Base-by-base conservation (phyloP, 2,797 vertebrate species). In the Rhodeus uyekii region DNA sequence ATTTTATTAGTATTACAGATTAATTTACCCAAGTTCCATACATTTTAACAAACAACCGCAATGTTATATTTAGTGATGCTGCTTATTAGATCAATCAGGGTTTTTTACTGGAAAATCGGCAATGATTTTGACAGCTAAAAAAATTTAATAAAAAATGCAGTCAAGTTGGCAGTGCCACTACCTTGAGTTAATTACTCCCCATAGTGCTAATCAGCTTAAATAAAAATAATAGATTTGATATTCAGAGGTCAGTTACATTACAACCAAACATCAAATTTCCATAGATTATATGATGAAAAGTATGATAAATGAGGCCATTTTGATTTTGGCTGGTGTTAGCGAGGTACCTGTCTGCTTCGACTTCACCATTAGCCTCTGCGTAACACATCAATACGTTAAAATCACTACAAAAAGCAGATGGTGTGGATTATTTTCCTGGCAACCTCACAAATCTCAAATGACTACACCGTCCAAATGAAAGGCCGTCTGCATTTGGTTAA, bases 351-450 rank as follows among this genome's bases (percentile, higher is more conserved):
- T 80, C 60, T 71, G 38, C n/a, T 3, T 13, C 44, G 5, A 68
- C 34, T 65, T 34, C 38, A 42, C 24, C 34, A 58, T 76, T 65
- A 68, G 36, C 29, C 63, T 63, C 38, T 34, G 64, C 44, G 36
- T 58, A 76, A 68, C 32, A 76, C 63, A 68, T 76, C 73, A 82
- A 22, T 67, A 46, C 36, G 38, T 76, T 68, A 63, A 68, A 76
- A 46, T 22, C 38, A 32, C 36, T 29, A 34, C 38, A 68, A 32
- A 82, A 76, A 76, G 61, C 80, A 82, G 81, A 68, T 82, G 81
- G 72, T 46, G 16, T 46, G 27, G 19, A 76, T 82, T 68, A 60
- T 82, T 76, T 82, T 68, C 27, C 81, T 82, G 81, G 81, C 81
- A 76, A 58, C 46, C 29, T 18, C 36, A 60, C 63, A 76, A 67